Percentiles rank a stretch among this genome's conserved stretches.
These are phyloP conservation scores for Shinisaurus crocodilurus DNA, from an alignment of 2,113 vertebrate species.

Conservation along the genomic window DNA sequence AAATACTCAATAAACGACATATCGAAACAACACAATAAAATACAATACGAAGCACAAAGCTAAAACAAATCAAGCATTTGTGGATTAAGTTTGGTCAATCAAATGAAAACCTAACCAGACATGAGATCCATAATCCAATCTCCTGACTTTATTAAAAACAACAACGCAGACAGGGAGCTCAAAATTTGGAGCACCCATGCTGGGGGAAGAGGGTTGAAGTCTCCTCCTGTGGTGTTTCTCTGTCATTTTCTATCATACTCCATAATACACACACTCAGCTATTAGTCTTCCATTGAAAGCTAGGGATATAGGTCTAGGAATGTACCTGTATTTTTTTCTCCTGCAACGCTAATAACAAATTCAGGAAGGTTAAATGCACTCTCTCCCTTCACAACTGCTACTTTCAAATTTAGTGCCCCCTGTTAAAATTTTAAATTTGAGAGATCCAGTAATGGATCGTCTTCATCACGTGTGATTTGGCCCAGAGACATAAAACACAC, in stretches of 20 bases:
- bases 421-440: background rate
- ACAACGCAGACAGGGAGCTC: background rate
- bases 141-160: background rate
- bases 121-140: background rate
- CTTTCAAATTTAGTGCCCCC: background rate
- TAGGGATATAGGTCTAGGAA: no score
- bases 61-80: background rate
- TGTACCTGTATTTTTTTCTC: background rate
- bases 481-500: background rate
- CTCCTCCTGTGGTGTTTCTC: no score
- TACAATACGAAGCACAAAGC: background rate
- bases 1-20: background rate
- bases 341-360: background rate
- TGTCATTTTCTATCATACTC: no score
- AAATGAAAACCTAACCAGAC: background rate
- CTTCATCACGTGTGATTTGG: background rate
- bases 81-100: background rate
- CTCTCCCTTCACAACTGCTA: background rate
- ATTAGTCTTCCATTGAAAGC: no score
- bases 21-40: background rate
- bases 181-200: background rate
- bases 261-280: no score
- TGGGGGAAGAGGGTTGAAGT: background rate
- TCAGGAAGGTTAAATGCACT: background rate
- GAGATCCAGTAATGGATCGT: background rate